Evolutionary conservation across 2,113 vertebrate species (phyloP).

Genomic region (Sturnus vulgaris): DNA sequence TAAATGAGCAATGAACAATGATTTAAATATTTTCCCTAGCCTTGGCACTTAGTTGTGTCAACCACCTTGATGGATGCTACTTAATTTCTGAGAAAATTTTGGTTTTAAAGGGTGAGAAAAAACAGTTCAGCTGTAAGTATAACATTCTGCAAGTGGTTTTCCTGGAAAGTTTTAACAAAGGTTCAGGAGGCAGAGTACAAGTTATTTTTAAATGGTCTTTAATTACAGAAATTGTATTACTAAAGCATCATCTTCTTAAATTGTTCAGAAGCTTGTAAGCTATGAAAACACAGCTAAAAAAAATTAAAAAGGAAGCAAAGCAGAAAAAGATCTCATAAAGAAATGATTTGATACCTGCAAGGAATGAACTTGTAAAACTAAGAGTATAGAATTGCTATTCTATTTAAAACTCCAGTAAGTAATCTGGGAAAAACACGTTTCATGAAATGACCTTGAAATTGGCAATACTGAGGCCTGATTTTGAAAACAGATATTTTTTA

Average conservation of each 20-base stretch:
- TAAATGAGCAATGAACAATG: not conserved
- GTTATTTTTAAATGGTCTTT: slow-evolving; percentile 12
- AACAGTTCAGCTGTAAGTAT: not conserved
- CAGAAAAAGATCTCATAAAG: not conserved
- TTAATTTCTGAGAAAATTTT: not conserved
- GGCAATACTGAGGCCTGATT: not conserved
- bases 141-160: not conserved
- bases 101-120: not conserved
- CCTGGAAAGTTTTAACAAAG: not conserved
- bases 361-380: slow-evolving; percentile 16
- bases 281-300: not conserved
- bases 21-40: not conserved
- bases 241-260: not conserved
- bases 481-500: not conserved
- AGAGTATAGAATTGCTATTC: not conserved
- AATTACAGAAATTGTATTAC: not conserved
- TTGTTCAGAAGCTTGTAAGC: not conserved
- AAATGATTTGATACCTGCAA: slow-evolving; percentile 29
- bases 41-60: not conserved
- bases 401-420: slow-evolving; percentile 23
- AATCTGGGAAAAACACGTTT: not conserved
- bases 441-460: slow-evolving; percentile 19
- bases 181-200: not conserved
- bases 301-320: not conserved
- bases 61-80: not conserved